phyloP scores from a whole-genome alignment of 1,140 invertebrate species.

The Halesus radiatus region DNA sequence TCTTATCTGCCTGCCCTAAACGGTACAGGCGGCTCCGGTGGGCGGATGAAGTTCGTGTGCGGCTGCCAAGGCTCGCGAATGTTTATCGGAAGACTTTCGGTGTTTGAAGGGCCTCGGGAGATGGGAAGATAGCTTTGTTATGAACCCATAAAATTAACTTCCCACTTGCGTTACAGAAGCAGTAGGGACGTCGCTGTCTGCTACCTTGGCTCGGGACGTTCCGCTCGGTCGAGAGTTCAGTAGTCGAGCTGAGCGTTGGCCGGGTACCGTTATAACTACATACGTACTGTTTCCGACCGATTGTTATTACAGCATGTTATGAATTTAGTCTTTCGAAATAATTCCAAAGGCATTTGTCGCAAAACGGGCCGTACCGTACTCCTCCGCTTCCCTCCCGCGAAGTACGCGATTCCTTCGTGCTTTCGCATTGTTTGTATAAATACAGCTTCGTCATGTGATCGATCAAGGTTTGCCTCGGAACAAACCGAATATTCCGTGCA shows the following conservation, averaged over 20 bases:
- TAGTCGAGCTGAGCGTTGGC: constrained; percentile 6
- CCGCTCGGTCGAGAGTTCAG: constrained; percentile 31
- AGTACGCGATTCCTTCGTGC: neutral
- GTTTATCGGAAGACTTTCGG: neutral
- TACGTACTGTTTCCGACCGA: constrained; percentile 19
- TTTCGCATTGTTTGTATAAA: constrained; percentile 8
- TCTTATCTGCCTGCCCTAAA: constrained; percentile 37
- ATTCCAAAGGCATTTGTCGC: neutral
- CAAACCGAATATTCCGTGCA: neutral
- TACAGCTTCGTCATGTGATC: constrained; percentile 22
- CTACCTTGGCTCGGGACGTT: constrained; percentile 4
- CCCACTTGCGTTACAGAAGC: neutral
- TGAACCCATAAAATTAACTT: neutral
- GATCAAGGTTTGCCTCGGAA: constrained; percentile 10
- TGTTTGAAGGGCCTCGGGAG: neutral
- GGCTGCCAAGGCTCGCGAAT: neutral
- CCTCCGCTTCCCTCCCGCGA: neutral
- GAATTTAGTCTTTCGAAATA: constrained; percentile 1
- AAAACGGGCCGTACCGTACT: neutral
- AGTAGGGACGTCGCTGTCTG: neutral
- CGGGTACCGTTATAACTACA: constrained; percentile 32
- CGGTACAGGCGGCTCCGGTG: neutral
- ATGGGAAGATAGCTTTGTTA: neutral
- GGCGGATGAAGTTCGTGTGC: constrained; percentile 34
- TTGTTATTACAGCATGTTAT: constrained; percentile 13